Evolutionary conservation across 2,797 vertebrate genomes (phyloP).

Genomic region (Eidolon dupreanum): DNA sequence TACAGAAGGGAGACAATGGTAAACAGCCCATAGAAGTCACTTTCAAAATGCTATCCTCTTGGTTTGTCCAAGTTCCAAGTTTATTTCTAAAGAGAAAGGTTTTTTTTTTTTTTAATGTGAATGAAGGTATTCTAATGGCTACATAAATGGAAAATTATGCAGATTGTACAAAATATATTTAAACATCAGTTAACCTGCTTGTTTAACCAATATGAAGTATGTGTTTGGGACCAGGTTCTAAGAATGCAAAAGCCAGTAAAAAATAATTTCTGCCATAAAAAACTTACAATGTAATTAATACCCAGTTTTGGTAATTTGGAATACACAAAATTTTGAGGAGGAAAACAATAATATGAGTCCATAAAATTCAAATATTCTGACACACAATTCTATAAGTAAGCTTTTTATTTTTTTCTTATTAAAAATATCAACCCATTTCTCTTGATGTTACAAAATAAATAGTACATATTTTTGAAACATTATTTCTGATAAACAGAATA

Average conservation of each 20-base stretch:
- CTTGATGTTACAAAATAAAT: neutral
- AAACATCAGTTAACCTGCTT: neutral
- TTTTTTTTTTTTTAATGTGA: neutral
- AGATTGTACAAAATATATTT: neutral
- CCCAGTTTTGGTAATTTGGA: neutral
- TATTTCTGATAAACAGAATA: neutral
- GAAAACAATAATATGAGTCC: neutral
- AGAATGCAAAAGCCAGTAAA: neutral
- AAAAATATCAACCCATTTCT: constrained; percentile 23
- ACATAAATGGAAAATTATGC: neutral
- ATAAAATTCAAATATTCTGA: neutral
- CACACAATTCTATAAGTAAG: neutral
- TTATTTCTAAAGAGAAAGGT: neutral
- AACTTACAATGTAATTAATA: neutral
- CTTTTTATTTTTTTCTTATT: constrained; percentile 11
- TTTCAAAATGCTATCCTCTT: neutral
- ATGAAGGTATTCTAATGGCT: neutral
- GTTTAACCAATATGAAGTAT: neutral
- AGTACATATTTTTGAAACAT: neutral
- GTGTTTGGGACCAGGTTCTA: neutral
- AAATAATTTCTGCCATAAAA: neutral
- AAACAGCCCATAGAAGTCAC: neutral
- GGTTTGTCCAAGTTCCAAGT: neutral
- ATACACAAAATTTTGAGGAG: neutral
- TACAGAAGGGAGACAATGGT: neutral